Evolutionary conservation across 2,888 invertebrate species (phyloP).

Genomic region (Caenorhabditis virilis): DNA sequence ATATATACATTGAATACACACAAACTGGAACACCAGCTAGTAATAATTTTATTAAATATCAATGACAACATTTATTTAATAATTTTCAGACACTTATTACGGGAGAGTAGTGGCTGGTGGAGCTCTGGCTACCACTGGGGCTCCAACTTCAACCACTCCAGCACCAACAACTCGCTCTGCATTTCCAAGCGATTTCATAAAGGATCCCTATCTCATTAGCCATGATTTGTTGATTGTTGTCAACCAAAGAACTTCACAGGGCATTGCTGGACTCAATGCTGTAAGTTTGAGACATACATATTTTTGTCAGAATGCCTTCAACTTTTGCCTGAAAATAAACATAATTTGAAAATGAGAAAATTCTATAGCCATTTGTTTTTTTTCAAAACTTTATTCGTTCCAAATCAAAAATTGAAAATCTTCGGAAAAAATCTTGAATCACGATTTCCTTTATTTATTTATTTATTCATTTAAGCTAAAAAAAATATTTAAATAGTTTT

Average conservation of each 20-base stretch:
- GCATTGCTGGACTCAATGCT: conserved; percentile 6
- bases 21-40: conserved; percentile 2
- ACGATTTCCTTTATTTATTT: no score
- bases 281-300: conserved; percentile 2
- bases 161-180: conserved; percentile 12
- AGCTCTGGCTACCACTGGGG: conserved; percentile 3
- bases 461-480: no score
- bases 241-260: conserved; percentile 13
- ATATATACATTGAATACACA: conserved; percentile 14
- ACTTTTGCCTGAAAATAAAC: no score
- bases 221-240: conserved; percentile 27
- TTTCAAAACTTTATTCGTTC: no score
- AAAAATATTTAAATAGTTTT: no score
- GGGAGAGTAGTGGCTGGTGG: conserved; percentile 3
- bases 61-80: neutral
- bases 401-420: no score
- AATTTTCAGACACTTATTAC: conserved; percentile 15
- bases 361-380: no score
- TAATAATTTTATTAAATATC: conserved; percentile 2
- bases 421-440: no score
- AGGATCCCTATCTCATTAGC: conserved; percentile 16
- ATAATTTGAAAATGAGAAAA: no score
- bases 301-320: neutral
- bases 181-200: neutral
- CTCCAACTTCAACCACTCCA: conserved; percentile 4